Conservation (phyloP, 1,140 invertebrate genomes). For the Ostrea edulis region DNA sequence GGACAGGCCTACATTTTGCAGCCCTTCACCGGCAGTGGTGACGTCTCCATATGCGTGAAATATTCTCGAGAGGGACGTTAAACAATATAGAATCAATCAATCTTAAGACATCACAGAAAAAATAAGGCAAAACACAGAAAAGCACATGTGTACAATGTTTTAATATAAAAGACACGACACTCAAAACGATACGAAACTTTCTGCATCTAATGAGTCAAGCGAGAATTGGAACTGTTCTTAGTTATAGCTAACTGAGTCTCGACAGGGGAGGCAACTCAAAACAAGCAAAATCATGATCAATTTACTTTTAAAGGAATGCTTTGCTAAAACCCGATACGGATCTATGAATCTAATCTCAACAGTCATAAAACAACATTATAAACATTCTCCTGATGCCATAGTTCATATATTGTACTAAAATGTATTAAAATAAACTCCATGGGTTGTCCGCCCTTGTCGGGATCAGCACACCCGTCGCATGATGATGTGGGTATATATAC, state of each 20-base stretch:
- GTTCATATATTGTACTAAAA: background rate
- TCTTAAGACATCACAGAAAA: no score
- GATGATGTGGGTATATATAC: background rate
- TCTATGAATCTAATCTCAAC: background rate
- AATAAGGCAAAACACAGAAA: no score
- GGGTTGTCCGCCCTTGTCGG: background rate
- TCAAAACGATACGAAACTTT: background rate
- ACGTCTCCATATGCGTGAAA: no score
- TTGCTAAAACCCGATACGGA: background rate
- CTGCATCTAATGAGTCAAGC: background rate
- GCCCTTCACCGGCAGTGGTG: no score
- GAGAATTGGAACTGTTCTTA: background rate
- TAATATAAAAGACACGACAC: slow-evolving; percentile 10
- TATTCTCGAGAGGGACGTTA: no score
- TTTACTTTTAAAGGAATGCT: background rate
- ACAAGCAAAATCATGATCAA: background rate
- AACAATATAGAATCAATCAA: no score
- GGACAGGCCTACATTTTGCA: no score
- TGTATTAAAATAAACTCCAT: background rate
- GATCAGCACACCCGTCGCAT: background rate
- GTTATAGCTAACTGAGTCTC: background rate
- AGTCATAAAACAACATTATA: background rate
- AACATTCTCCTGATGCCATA: background rate
- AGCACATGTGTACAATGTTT: background rate
- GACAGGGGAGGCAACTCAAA: background rate